phyloP scores from a whole-genome alignment of 2,797 vertebrate species.

The Limosa lapponica region DNA sequence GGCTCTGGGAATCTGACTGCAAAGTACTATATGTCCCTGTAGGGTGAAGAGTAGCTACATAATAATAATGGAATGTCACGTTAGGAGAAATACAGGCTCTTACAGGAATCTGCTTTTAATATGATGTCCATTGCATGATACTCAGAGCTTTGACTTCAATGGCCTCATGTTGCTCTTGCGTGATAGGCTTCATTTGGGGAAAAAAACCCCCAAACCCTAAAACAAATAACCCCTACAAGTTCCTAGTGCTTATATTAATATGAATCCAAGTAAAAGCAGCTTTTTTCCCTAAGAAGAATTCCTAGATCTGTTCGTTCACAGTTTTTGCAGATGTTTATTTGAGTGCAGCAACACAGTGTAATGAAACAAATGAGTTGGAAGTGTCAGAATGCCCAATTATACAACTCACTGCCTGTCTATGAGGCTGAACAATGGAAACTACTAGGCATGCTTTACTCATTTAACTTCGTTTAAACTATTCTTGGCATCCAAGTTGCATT shows the following conservation, averaged over 20 bases:
- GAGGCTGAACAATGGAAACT: constrained; percentile 74
- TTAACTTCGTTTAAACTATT: constrained; percentile 79
- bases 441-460: constrained; percentile 73
- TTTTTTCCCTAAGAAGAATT: constrained; percentile 14
- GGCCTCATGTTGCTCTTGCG: not conserved
- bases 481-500: constrained; percentile 74
- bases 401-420: constrained; percentile 76
- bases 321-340: constrained; percentile 73
- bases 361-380: constrained; percentile 81
- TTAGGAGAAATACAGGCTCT: not conserved
- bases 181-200: not conserved
- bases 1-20: not conserved
- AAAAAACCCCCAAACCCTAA: not conserved
- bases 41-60: not conserved
- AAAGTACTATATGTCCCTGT: not conserved
- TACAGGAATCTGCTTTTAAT: not conserved
- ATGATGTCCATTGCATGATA: not conserved
- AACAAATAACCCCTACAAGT: not conserved
- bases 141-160: not conserved
- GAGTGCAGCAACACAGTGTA: constrained; percentile 60
- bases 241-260: not conserved
- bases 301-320: constrained; percentile 38
- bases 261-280: not conserved
- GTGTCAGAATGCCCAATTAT: constrained; percentile 80
- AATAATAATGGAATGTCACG: not conserved